phyloP scores from a whole-genome alignment of 2,888 invertebrate genomes.

The Halictus ligatus region DNA sequence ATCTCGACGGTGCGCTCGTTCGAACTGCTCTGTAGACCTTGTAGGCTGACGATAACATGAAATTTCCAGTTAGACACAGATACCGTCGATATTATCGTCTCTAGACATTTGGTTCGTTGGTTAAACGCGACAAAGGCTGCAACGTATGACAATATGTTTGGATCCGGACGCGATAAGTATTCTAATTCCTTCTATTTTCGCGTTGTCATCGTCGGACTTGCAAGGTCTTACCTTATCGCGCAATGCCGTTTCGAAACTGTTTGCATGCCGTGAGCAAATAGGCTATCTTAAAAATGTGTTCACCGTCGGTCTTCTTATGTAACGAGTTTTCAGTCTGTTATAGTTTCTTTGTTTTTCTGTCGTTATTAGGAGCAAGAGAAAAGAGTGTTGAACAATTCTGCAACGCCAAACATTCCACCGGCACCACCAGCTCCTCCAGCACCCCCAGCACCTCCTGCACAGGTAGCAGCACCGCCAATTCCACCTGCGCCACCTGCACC shows the following conservation, averaged over 20 bases:
- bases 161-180: neutral
- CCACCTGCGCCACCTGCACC: conserved; percentile 68
- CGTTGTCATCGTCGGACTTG: neutral
- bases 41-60: neutral
- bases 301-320: neutral
- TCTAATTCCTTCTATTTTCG: neutral
- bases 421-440: conserved; percentile 67
- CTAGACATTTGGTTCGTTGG: neutral
- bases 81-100: neutral
- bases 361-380: conserved; percentile 77
- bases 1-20: no score
- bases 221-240: conserved; percentile 10
- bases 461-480: conserved; percentile 49
- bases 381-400: conserved; percentile 67
- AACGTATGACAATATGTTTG: neutral
- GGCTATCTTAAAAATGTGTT: neutral
- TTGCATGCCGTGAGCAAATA: neutral
- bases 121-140: neutral
- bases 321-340: neutral
- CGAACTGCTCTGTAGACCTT: neutral
- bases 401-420: conserved; percentile 22
- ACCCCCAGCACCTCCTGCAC: conserved; percentile 69
- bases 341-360: neutral
- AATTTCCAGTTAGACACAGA: neutral
- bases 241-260: neutral